These are phyloP conservation scores for Podarcis raffonei DNA, from an alignment of 2,113 vertebrate species.

Conservation along the genomic window DNA sequence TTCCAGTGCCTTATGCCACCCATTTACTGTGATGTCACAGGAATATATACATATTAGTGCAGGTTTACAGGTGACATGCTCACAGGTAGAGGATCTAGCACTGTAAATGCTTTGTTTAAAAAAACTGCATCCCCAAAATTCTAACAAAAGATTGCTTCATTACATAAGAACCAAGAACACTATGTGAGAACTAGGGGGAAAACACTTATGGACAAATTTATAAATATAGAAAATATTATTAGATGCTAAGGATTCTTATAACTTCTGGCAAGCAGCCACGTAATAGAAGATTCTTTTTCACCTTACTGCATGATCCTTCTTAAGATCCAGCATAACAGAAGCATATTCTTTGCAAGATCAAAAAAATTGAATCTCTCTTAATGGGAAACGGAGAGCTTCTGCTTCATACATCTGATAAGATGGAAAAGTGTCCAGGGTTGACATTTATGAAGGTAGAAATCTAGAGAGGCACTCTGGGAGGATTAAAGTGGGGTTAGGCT, in stretches of 20 bases:
- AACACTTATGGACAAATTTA: not conserved
- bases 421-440: constrained; percentile 60
- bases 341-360: not conserved
- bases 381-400: constrained; percentile 54
- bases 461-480: constrained; percentile 62
- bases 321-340: not conserved
- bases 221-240: no score
- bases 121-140: not conserved
- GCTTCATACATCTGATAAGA: constrained; percentile 59
- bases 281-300: constrained; percentile 64
- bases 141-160: not conserved
- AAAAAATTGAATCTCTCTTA: constrained; percentile 13
- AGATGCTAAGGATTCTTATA: constrained; percentile 74
- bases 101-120: not conserved
- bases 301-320: constrained; percentile 64
- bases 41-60: no score
- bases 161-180: not conserved
- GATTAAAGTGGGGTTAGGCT: constrained; percentile 63
- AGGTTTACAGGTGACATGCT: not conserved
- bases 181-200: not conserved
- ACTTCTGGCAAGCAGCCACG: constrained; percentile 71
- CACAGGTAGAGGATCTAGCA: not conserved
- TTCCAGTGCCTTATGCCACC: not conserved
- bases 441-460: constrained; percentile 65
- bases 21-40: not conserved